Percentiles rank a stretch among this genome's conserved stretches.
Conservation (phyloP, 2,888 invertebrate genomes). For the Ypsolopha sequella region DNA sequence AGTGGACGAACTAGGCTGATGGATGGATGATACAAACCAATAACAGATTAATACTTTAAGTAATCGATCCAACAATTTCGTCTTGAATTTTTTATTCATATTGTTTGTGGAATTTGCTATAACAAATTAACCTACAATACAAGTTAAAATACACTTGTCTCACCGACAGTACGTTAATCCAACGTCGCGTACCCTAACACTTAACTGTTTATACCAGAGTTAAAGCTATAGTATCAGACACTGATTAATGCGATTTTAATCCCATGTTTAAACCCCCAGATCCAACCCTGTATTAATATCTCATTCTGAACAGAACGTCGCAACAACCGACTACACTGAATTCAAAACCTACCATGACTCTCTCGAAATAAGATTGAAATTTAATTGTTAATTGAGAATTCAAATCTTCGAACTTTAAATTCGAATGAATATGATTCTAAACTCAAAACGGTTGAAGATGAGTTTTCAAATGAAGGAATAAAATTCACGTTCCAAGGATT, state of each 20-base stretch:
- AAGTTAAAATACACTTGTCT: slow-evolving; percentile 8
- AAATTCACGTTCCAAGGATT: slow-evolving; percentile 15
- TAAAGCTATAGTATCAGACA: slow-evolving; percentile 67
- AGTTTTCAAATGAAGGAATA: slow-evolving; percentile 33
- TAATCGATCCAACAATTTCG: too few relatives aligned
- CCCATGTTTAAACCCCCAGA: slow-evolving; percentile 74
- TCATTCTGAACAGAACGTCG: slow-evolving; percentile 63
- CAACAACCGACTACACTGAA: slow-evolving; percentile 25
- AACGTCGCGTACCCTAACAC: slow-evolving; percentile 61
- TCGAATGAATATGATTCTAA: slow-evolving; percentile 54
- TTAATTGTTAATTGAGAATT: slow-evolving; percentile 29
- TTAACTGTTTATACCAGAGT: slow-evolving; percentile 69
- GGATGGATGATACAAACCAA: too few relatives aligned
- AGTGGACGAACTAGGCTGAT: too few relatives aligned
- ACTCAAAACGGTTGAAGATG: slow-evolving; percentile 47
- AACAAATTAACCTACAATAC: too few relatives aligned
- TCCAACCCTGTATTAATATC: slow-evolving; percentile 67
- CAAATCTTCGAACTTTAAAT: slow-evolving; percentile 40
- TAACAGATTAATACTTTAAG: too few relatives aligned
- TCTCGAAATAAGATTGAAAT: too few relatives aligned
- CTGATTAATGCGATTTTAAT: slow-evolving; percentile 81
- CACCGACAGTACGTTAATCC: slow-evolving; percentile 40
- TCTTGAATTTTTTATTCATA: too few relatives aligned
- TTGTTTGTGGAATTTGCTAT: too few relatives aligned
- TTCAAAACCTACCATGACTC: too few relatives aligned